Base-by-base conservation (phyloP, 2,888 invertebrate species). In the Beris chalybata region DNA sequence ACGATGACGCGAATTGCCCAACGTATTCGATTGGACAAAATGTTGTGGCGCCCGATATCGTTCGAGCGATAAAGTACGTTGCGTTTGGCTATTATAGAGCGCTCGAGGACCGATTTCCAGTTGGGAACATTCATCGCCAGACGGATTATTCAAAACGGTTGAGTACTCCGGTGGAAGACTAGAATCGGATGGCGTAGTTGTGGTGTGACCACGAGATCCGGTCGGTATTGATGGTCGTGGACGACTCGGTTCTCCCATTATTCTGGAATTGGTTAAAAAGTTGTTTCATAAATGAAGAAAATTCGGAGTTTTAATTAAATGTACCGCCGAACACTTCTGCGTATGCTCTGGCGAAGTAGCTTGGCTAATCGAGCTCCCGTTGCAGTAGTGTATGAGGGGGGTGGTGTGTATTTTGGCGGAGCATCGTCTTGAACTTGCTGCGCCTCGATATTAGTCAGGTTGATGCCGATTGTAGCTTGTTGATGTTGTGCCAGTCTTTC, bases 401-500 rank as follows among this genome's bases (percentile, higher is more conserved):
- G 95, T 0, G 95, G 95, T 0, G 94, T 95, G 81, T 95, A 95
- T 79, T 95, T 95, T 58, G 95, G 95, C 4, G 94, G 94, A 2
- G 93, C 92, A 82, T 93, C 93, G 74, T 87, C 86, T 52, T 76
- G 71, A 15, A 55, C 12, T 75, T 75, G 22, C 76, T 74, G 70
- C 3, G 71, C 69, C 69, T 73, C 72, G 6, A 71, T 13, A 59
- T 72, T 73, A 48, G 59, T 66, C 65, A 64, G 58, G 57, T 38
- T 67, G 12, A 59, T 22, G 56, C 57, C 63, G 52, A 53, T 15
- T 13, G 53, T 44, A 11, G 47, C 29, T 45, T 29, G 74, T 68
- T n/a, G 76, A 70, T 12, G 76, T 12, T 15, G 29, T 5, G 45
- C 44, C 72, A 15, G 74, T 72, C 68, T 66, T 58, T 71, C 67